Base-by-base conservation (phyloP, 2,797 vertebrate genomes). In the Babyrousa celebensis region DNA sequence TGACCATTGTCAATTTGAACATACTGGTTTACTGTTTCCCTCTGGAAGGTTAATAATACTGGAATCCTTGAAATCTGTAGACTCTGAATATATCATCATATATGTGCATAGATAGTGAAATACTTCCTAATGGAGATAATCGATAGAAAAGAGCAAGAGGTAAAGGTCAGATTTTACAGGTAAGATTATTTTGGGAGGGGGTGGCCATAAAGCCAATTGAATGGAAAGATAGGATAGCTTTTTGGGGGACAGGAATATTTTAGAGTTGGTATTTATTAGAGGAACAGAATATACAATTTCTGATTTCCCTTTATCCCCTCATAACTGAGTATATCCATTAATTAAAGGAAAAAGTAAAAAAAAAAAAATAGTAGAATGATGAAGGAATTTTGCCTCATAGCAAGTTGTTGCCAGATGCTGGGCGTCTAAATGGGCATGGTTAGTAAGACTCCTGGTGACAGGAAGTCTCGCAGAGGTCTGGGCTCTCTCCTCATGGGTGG, bases 231-330 rank as follows among this genome's bases (percentile, higher is more conserved):
- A 20, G 65, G 86, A 54, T 18, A 74, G 25, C 23, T 40, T 56
- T 60, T 95, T 5, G 43, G 25, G 40, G 74, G 56, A 48, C 32
- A 71, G 6, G 20, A 17, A 40, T 25, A 77, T 27, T 23, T 62
- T 79, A 92, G 68, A 90, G 8, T 80, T 71, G 6, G 12, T 48
- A 68, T 70, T 93, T 43, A 75, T 85, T 91, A 94, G 56, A 94
- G n/a, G 29, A 85, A 63, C 23, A 10, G 10, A 84, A 56, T 29
- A 54, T 15, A 71, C 16, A 68, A 6, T 63, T 85, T 85, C 14
- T 83, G 62, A 85, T 21, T n/a, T 65, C 54, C 36, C 5, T 0
- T 68, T 91, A 1, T 80, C 62, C 16, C 16, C 5, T 89, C 6
- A 21, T 63, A 70, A 52, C 6, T 68, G 15, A 62, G 9, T 74